Base-by-base conservation (phyloP, 2,797 vertebrate genomes). In the Scleropages formosus region DNA sequence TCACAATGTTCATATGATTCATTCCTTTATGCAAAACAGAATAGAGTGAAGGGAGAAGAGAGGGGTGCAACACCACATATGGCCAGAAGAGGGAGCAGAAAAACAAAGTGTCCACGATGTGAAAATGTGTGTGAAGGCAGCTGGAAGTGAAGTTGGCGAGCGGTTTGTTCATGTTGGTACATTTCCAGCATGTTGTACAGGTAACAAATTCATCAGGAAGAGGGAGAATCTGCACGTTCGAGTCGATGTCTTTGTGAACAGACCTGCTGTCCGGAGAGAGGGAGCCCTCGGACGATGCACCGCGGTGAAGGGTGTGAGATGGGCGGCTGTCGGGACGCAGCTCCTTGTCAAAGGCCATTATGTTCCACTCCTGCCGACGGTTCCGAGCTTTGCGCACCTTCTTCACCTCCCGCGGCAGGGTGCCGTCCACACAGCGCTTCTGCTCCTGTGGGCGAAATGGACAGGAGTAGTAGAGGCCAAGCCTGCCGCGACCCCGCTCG, bases 281-380 rank as follows among this genome's bases (percentile, higher is more conserved):
- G 0, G 96, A 98, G 84, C 96, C 95, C 88, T 99, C 98, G 27
- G 96, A 96, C 73, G 96, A 96, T 0, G 94, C 94, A 82, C 95
- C 96, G 79, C 96, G 91, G 92, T 94, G 95, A 78, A 95, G 90
- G 78, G 93, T 96, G 84, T 98, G 94, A 83, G 93, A 92, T 81
- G 94, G 94, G 80, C 96, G 93, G 89, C 95, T 93, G 89, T 99
- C 97, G 8, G 98, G 97, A 90, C 98, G 94, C 88, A 99, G 94
- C 89, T 99, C 97, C 90, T 98, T 99, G 91, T 99, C 98, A 88
- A 98, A 95, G 9, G 98, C 98, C 97, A 99, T 96, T 94, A 99
- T 98, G 88, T 96, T 99, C 98, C 98, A 99, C 87, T 99, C 98
- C 87, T 99, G 97, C n/a, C 97, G 94, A 86, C 98, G 96, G 93